These are phyloP conservation scores for Volucella zonaria DNA, from an alignment of 2,888 invertebrate genomes.

Conservation along the genomic window DNA sequence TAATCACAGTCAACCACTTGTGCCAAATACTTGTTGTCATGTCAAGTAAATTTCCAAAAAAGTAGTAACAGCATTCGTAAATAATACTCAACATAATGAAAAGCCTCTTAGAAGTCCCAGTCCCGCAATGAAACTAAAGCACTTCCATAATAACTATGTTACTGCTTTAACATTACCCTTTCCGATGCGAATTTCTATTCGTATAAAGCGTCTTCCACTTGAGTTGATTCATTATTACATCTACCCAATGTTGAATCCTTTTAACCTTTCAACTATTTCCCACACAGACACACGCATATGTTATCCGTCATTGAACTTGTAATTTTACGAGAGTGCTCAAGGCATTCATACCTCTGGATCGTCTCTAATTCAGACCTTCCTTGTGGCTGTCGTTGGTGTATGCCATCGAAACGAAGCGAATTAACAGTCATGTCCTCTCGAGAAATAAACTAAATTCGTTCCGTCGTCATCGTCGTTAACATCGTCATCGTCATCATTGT, in stretches of 20 bases:
- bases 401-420: constrained; percentile 42
- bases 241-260: constrained; percentile 49
- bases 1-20: background rate
- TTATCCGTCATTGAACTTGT: constrained; percentile 67
- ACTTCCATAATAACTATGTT: constrained; percentile 42
- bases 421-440: constrained; percentile 67
- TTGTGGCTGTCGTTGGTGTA: background rate
- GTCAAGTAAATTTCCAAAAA: constrained; percentile 11
- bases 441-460: constrained; percentile 44
- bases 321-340: constrained; percentile 49
- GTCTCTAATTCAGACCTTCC: too few species aligned
- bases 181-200: background rate
- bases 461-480: background rate
- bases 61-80: constrained; percentile 35
- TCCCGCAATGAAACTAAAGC: constrained; percentile 27
- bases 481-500: background rate
- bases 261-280: constrained; percentile 41
- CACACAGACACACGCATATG: constrained; percentile 55
- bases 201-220: constrained; percentile 26
- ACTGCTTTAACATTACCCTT: constrained; percentile 11
- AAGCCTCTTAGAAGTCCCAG: constrained; percentile 13
- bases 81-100: constrained; percentile 37
- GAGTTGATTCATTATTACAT: constrained; percentile 36
- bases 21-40: constrained; percentile 11
- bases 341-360: background rate